Evolutionary conservation across 2,888 invertebrate species (phyloP).

Genomic region (Athripsodes cinereus): DNA sequence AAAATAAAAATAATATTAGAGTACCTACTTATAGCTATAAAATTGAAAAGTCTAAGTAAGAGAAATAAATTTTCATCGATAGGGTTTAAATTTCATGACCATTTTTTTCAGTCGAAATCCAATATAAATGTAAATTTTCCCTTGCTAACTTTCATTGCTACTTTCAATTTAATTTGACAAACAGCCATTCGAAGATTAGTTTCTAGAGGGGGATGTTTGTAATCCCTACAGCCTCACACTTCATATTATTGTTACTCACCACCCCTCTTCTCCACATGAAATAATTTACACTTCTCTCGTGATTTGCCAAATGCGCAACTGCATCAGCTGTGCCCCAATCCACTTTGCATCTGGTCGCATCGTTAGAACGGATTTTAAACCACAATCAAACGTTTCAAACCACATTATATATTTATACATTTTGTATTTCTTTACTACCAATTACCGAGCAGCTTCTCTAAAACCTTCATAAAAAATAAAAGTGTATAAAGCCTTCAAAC

Average conservation of each 20-base stretch:
- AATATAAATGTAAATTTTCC: neutral
- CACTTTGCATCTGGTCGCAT: neutral
- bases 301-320: conserved; percentile 22
- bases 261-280: conserved; percentile 9
- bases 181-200: conserved; percentile 1
- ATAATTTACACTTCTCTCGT: conserved; percentile 22
- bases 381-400: too few species aligned
- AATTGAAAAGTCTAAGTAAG: neutral
- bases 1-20: too few species aligned
- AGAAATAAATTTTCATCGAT: neutral
- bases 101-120: neutral
- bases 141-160: neutral
- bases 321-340: conserved; percentile 19
- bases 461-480: too few species aligned
- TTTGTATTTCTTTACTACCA: too few species aligned
- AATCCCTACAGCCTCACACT: neutral
- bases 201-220: neutral
- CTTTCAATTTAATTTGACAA: neutral
- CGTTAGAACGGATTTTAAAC: neutral
- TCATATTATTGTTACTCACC: conserved; percentile 1
- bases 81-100: conserved; percentile 2
- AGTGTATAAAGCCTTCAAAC: too few species aligned
- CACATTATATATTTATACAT: too few species aligned
- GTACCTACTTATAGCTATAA: too few species aligned
- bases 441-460: too few species aligned